Evolutionary conservation across 2,797 vertebrate species (phyloP).

Genomic region (Sylvia borin): DNA sequence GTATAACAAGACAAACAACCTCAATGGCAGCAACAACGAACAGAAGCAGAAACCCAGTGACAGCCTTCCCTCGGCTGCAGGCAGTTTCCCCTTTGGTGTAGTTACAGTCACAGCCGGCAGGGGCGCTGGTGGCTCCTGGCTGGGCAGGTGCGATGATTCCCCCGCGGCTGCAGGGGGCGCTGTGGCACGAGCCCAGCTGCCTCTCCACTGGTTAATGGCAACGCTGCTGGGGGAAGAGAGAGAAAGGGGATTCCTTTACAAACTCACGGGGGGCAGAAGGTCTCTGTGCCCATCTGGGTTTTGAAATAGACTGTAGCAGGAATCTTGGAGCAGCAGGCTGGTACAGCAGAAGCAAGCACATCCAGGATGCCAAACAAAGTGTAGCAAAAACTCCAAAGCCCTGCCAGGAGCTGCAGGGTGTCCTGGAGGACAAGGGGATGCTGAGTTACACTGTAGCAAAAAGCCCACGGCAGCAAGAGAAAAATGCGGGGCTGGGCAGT

Average conservation of each 20-base stretch:
- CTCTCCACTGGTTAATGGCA: rapidly evolving
- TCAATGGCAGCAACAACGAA: background rate
- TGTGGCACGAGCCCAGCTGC: rapidly evolving
- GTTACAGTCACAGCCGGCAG: background rate
- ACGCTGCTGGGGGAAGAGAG: rapidly evolving
- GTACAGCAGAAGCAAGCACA: background rate
- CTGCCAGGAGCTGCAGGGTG: rapidly evolving
- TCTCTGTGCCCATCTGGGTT: rapidly evolving
- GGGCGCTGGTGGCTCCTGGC: rapidly evolving
- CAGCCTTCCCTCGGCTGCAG: background rate
- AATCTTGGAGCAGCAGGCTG: background rate
- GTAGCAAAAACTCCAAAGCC: background rate
- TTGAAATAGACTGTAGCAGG: background rate
- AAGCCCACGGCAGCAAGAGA: background rate
- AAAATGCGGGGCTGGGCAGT: background rate
- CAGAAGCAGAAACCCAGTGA: background rate
- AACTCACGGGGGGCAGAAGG: rapidly evolving
- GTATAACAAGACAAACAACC: background rate
- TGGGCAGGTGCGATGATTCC: rapidly evolving
- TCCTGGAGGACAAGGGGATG: background rate
- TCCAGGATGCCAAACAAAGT: background rate
- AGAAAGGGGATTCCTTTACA: background rate
- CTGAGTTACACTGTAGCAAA: background rate
- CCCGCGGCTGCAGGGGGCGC: rapidly evolving
- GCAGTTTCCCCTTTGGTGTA: background rate